These are phyloP conservation scores for Eulithis testata DNA, from an alignment of 2,888 invertebrate genomes.

Conservation along the genomic window DNA sequence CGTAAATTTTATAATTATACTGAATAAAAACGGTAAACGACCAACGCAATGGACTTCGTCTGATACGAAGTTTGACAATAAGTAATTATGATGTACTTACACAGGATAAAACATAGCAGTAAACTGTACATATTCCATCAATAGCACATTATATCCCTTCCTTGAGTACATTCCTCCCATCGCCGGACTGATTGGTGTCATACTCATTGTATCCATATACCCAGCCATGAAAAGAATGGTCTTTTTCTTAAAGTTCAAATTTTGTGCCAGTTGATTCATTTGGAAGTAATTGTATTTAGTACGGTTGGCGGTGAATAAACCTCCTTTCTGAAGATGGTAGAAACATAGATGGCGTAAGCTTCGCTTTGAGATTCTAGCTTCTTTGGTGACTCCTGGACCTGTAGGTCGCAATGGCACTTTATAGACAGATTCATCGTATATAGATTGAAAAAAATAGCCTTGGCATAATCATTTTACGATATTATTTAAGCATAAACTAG, in stretches of 20 bases:
- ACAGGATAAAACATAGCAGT: conserved; percentile 24
- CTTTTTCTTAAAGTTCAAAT: conserved; percentile 45
- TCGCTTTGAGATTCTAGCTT: conserved; percentile 27
- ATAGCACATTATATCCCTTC: conserved; percentile 48
- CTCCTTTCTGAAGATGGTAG: conserved; percentile 21
- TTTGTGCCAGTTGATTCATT: conserved; percentile 46
- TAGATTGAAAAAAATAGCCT: no score
- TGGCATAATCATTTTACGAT: no score
- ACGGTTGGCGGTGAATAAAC: conserved; percentile 28
- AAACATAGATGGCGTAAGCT: conserved; percentile 26
- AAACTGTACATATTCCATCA: conserved; percentile 44
- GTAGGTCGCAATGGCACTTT: background rate
- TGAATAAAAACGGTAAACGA: no score
- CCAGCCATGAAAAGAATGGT: conserved; percentile 50
- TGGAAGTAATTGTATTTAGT: conserved; percentile 51
- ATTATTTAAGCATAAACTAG: no score
- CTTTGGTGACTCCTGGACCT: conserved; percentile 39
- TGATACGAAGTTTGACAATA: no score
- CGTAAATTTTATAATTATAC: no score
- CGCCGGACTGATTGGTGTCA: conserved; percentile 9
- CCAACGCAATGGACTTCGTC: no score
- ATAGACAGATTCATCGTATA: background rate
- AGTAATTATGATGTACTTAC: conserved; percentile 20
- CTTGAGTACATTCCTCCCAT: conserved; percentile 35
- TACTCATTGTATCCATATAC: conserved; percentile 27